A percentile compares a stretch with the other conserved stretches of the same genome.
Evolutionary conservation across 2,113 vertebrate genomes (phyloP).

Genomic region (Esox niger): DNA sequence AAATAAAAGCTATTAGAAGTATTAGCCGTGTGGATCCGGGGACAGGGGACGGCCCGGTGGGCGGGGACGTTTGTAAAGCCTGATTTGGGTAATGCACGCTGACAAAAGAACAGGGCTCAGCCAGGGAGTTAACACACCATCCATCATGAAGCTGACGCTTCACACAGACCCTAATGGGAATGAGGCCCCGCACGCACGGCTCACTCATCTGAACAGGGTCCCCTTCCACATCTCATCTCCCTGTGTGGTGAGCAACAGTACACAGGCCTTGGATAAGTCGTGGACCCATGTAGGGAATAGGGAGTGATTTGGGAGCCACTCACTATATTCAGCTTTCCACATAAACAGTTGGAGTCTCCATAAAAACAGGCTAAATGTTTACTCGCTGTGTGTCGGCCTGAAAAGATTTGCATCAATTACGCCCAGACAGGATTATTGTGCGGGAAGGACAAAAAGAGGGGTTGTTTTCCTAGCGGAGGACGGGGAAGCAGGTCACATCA

Average conservation of each 20-base stretch:
- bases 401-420: conserved; percentile 67
- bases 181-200: conserved; percentile 35
- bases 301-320: neutral
- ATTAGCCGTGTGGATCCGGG: conserved; percentile 54
- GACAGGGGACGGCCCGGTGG: conserved; percentile 42
- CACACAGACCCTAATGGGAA: conserved; percentile 69
- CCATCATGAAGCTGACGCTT: conserved; percentile 80
- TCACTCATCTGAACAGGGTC: conserved; percentile 52
- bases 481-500: conserved; percentile 54
- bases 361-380: conserved; percentile 62
- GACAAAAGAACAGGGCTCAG: conserved; percentile 75
- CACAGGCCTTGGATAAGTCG: no score
- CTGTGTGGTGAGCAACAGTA: no score
- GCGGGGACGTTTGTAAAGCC: conserved; percentile 69
- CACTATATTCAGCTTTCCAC: conserved; percentile 26
- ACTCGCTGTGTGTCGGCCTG: conserved; percentile 56
- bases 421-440: conserved; percentile 39
- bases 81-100: conserved; percentile 84
- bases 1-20: conserved; percentile 64
- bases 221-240: conserved; percentile 4
- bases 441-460: conserved; percentile 45
- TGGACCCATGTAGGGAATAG: no score
- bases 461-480: conserved; percentile 28
- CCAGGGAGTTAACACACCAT: conserved; percentile 74
- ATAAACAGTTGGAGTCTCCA: conserved; percentile 56